Conservation (phyloP, 2,113 vertebrate species). For the Pseudonaja textilis region DNA sequence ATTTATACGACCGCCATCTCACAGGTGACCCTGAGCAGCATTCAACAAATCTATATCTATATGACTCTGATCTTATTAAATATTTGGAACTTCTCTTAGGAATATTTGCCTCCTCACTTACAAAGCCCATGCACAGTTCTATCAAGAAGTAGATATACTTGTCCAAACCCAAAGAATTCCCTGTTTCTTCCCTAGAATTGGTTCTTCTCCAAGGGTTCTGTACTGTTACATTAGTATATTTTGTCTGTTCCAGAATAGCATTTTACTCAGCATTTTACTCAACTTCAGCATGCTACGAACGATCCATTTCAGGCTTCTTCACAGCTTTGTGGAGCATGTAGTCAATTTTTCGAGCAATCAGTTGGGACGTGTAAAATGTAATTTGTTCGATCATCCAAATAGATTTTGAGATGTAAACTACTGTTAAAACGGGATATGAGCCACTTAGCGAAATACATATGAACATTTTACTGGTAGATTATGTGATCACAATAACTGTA, state of each 20-base stretch:
- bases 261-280: not conserved
- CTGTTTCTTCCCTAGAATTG: not conserved
- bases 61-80: not conserved
- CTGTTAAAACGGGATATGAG: not conserved
- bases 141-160: not conserved
- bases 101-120: not conserved
- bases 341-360: not conserved
- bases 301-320: not conserved
- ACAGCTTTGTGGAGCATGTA: not conserved
- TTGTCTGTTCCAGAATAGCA: not conserved
- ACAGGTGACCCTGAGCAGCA: not conserved
- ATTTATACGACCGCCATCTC: not conserved
- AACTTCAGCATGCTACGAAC: not conserved
- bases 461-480: not conserved
- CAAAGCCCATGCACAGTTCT: not conserved
- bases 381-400: not conserved
- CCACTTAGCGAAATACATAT: not conserved
- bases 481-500: not conserved
- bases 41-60: not conserved
- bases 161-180: not conserved
- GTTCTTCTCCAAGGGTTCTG: not conserved
- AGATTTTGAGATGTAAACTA: not conserved
- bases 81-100: not conserved
- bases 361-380: not conserved
- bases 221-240: not conserved